Conservation (phyloP, 2,888 invertebrate species). For the Lymantria monacha region DNA sequence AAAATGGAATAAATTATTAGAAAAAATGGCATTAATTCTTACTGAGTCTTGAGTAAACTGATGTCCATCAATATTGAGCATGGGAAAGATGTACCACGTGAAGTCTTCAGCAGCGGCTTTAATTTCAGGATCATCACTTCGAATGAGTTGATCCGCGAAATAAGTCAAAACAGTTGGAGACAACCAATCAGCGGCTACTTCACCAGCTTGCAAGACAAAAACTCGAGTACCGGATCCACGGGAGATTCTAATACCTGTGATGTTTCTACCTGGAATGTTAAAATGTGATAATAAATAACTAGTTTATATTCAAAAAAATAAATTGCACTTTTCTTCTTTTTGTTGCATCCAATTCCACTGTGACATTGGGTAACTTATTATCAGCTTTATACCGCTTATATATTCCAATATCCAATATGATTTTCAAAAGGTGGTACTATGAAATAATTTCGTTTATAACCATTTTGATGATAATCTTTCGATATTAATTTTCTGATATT, state of each 20-base stretch:
- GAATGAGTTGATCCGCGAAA: constrained; percentile 83
- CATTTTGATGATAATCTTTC: no score
- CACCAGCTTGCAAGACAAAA: constrained; percentile 74
- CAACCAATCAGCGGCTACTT: constrained; percentile 90
- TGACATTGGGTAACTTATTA: no score
- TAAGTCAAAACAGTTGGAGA: constrained; percentile 85
- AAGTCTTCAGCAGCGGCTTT: constrained; percentile 75
- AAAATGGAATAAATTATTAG: not conserved
- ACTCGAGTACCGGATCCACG: constrained; percentile 47
- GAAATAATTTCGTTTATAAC: no score
- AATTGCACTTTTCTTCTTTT: no score
- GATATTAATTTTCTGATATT: no score
- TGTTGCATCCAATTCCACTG: no score
- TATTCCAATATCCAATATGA: no score
- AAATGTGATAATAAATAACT: not conserved
- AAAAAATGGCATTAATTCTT: constrained; percentile 28
- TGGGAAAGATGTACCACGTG: constrained; percentile 89
- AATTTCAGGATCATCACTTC: constrained; percentile 74
- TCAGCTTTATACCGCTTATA: no score
- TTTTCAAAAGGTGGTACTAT: no score
- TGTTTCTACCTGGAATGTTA: constrained; percentile 54
- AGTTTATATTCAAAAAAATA: no score
- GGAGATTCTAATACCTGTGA: constrained; percentile 73
- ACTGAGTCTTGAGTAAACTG: constrained; percentile 84
- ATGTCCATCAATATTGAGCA: constrained; percentile 90